These are phyloP conservation scores for Thrips palmi DNA, from an alignment of 1,140 invertebrate species.

Conservation along the genomic window DNA sequence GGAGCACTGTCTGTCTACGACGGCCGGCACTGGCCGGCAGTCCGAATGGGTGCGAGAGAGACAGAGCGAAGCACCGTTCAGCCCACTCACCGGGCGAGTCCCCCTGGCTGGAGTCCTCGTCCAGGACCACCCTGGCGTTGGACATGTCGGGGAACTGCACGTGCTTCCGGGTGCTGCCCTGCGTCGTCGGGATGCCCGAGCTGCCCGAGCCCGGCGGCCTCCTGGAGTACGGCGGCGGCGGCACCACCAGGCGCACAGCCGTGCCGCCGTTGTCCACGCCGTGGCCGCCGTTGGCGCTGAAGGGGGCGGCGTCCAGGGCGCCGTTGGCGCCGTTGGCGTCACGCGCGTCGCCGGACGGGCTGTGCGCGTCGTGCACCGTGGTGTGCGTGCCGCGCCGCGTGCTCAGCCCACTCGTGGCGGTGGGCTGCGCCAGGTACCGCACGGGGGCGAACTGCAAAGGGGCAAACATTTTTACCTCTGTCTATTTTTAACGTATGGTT, in stretches of 20 bases:
- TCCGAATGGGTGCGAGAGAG: no score
- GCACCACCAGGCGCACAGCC: no score
- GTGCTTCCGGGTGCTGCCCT: constrained; percentile 14
- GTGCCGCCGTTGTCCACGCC: neutral
- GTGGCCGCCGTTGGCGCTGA: no score
- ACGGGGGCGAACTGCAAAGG: constrained; percentile 14
- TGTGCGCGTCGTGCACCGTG: constrained; percentile 2
- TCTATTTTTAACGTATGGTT: constrained; percentile 8
- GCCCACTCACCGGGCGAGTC: no score
- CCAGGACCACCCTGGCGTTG: no score
- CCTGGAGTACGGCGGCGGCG: neutral
- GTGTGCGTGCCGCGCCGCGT: constrained; percentile 15
- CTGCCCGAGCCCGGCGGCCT: constrained; percentile 1
- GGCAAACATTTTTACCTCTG: neutral
- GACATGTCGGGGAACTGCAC: constrained; percentile 16
- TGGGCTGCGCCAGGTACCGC: constrained; percentile 16
- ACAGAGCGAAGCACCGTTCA: no score
- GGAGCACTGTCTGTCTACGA: no score
- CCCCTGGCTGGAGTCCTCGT: no score
- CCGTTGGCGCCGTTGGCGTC: no score
- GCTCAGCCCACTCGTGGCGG: constrained; percentile 17
- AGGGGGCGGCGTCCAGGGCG: no score
- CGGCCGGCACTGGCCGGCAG: no score
- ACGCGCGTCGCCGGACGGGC: neutral
- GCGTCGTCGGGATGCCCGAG: no score